Percentiles rank a stretch among this genome's conserved stretches.
Evolutionary conservation across 2,113 vertebrate species (phyloP).

Genomic region (Sinosuthora webbiana): DNA sequence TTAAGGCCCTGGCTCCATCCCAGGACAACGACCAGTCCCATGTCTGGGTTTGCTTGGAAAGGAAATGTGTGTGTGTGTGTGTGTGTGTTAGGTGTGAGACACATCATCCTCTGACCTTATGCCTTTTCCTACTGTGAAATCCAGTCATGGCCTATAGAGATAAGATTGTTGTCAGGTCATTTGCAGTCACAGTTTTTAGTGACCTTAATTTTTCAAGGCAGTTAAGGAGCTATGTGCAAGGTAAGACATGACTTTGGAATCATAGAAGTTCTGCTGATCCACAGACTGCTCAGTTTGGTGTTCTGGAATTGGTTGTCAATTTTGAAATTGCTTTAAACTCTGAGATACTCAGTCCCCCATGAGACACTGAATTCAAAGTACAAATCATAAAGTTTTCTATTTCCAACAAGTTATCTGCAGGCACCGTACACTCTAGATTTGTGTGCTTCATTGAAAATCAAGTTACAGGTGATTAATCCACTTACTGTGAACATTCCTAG

Average conservation of each 20-base stretch:
- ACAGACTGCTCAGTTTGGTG: background rate
- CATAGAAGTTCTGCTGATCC: background rate
- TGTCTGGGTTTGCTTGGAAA: background rate
- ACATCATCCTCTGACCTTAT: background rate
- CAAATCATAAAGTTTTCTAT: background rate
- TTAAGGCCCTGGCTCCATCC: background rate
- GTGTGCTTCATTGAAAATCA: background rate
- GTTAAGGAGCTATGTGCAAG: background rate
- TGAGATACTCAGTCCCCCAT: background rate
- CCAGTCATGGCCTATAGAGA: background rate
- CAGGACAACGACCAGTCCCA: fast-evolving
- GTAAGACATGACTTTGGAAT: background rate
- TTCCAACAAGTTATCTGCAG: background rate
- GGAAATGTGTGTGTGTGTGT: fast-evolving
- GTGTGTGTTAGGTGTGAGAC: background rate
- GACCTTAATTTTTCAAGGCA: background rate
- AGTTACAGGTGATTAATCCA: background rate
- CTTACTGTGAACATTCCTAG: background rate
- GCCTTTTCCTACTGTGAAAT: background rate
- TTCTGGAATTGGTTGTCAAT: background rate
- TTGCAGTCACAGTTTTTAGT: background rate
- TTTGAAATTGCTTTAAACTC: background rate
- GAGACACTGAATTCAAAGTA: background rate
- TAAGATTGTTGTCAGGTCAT: background rate
- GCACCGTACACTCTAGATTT: background rate